These are phyloP conservation scores for Scaptomyza tumidula DNA, from an alignment of 2,888 invertebrate genomes.

Conservation along the genomic window DNA sequence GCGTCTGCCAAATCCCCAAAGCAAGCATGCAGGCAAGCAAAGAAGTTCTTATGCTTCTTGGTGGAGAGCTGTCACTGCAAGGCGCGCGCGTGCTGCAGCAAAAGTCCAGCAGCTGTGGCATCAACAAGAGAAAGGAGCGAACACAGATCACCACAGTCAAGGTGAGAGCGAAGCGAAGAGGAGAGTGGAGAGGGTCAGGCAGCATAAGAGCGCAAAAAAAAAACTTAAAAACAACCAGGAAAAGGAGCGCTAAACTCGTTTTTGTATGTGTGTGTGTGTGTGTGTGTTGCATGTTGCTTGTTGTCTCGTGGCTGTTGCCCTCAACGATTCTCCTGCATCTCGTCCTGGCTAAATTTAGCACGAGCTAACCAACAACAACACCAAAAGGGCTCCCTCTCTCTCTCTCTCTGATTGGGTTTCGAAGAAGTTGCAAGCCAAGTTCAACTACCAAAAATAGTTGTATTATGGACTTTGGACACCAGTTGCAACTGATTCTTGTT, in stretches of 20 bases:
- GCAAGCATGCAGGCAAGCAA: conserved; percentile 1
- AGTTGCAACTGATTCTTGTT: conserved; percentile 11
- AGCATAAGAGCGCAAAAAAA: conserved; percentile 21
- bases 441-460: conserved; percentile 50
- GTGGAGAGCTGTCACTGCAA: conserved; percentile 21
- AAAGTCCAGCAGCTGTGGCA: conserved; percentile 22
- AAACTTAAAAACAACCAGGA: conserved; percentile 52
- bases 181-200: not conserved
- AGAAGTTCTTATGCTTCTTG: not conserved
- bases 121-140: conserved; percentile 1
- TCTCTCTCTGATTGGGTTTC: too few relatives aligned
- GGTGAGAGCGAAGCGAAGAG: not conserved
- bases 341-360: conserved; percentile 66
- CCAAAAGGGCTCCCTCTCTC: conserved; percentile 28
- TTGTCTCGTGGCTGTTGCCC: conserved; percentile 15
- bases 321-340: conserved; percentile 20
- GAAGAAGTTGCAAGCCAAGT: conserved; percentile 1
- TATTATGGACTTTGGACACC: conserved; percentile 55
- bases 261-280: conserved; percentile 6
- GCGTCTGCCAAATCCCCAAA: conserved; percentile 53
- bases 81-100: conserved; percentile 32
- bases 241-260: conserved; percentile 65
- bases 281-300: conserved; percentile 10
- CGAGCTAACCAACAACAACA: conserved; percentile 39
- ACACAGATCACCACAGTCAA: not conserved